Conservation (phyloP, 2,113 vertebrate genomes). For the Origma solitaria region DNA sequence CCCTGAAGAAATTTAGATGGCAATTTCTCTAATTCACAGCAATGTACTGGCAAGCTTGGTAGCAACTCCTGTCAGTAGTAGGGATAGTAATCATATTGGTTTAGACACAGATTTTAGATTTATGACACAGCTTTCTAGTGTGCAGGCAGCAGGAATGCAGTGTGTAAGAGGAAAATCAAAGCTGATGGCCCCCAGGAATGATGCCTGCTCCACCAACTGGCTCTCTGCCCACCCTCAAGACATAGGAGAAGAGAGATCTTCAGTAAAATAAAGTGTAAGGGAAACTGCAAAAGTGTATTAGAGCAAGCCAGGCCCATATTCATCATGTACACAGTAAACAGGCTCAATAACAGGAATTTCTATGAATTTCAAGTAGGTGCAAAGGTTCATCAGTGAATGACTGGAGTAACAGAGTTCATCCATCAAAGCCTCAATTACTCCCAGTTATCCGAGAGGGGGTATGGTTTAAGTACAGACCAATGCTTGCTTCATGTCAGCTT, state of each 20-base stretch:
- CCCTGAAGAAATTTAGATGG: background rate
- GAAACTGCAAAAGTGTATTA: background rate
- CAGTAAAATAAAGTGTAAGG: background rate
- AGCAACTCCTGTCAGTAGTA: background rate
- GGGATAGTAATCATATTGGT: background rate
- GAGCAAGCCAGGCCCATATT: background rate
- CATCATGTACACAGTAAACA: slow-evolving; percentile 14
- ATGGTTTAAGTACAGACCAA: background rate
- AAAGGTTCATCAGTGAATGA: background rate
- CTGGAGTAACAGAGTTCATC: slow-evolving; percentile 12
- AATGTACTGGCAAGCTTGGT: background rate
- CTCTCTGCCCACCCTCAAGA: background rate
- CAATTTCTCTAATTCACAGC: background rate
- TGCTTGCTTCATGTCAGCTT: background rate
- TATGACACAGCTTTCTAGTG: background rate
- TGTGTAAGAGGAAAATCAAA: background rate
- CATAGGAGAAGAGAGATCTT: background rate
- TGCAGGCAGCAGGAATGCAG: background rate
- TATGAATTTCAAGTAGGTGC: slow-evolving; percentile 42
- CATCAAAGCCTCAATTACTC: slow-evolving; percentile 32
- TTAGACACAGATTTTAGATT: background rate
- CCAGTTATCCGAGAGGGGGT: background rate
- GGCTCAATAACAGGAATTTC: slow-evolving; percentile 2
- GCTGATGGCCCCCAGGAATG: background rate
- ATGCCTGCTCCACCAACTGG: background rate